Evolutionary conservation across 2,113 vertebrate species (phyloP), one percentile per base, ranked within the genome.

Genomic region (Cyprinodon variegatus): DNA sequence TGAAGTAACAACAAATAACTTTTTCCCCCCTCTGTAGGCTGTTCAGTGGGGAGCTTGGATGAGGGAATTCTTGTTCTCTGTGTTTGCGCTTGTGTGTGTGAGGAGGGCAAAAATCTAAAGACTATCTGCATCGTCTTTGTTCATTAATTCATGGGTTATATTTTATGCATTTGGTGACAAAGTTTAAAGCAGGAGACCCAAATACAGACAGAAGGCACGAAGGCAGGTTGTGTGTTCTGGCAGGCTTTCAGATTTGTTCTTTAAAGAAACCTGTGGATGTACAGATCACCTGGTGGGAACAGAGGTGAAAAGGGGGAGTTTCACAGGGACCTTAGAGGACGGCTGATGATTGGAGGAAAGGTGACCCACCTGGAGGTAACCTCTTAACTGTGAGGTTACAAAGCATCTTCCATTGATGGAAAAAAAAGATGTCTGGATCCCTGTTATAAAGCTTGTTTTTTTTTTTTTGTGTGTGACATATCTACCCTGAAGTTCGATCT

Each of bases 141-240:
- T 95, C 88, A 92, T 94, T 94, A 93, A 93, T 94, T 94, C 91
- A 94, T 93, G 79, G 70, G 36, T 86, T 43, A 86, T 84, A 88
- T 91, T 91, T 93, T 89, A 93, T 93, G 92, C 83, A 91, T 90
- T 90, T 88, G 76, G 83, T 86, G 69, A 78, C 72, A 86, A 85
- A 69, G 84, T 89, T 89, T 85, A 89, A 88, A 80, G 53, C 71
- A 86, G 73, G 60, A 86, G 73, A 85, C 65, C 83, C 80, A 86
- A 82, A 89, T 74, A 65, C 74, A 82, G 80, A 79, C 72, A 65
- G 53, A 57, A 72, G 59, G 72, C 67, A 73, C 39, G 4, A 74
- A 66, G 71, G 70, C 61, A 80, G 82, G 61, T 53, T 64, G 17
- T 46, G 50, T 71, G 70, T 79, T 72, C 62, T 63, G 65, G 45